These are phyloP conservation scores for Dusona sp. DNA, from an alignment of 2,888 invertebrate genomes.

Conservation along the genomic window DNA sequence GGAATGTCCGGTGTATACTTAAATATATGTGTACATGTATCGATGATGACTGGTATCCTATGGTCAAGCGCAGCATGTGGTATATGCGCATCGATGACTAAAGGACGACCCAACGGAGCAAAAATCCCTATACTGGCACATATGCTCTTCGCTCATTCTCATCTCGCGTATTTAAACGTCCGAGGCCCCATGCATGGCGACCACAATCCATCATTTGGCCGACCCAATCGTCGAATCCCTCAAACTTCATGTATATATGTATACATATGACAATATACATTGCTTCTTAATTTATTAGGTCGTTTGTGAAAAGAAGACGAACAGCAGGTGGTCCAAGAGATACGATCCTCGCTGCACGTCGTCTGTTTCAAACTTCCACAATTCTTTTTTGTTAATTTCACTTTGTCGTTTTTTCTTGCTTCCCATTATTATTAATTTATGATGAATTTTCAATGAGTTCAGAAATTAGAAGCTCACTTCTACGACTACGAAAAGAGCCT, in stretches of 20 bases:
- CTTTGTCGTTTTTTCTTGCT: background rate
- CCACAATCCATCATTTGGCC: conserved; percentile 66
- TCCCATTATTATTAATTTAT: background rate
- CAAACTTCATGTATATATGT: background rate
- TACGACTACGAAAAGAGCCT: background rate
- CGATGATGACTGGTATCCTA: conserved; percentile 40
- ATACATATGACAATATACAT: background rate
- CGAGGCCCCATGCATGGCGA: conserved; percentile 67
- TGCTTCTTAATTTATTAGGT: conserved; percentile 47
- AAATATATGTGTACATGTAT: conserved; percentile 24
- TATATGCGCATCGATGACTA: conserved; percentile 47
- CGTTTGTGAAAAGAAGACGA: conserved; percentile 39
- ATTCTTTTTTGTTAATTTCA: background rate
- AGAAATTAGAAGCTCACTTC: background rate
- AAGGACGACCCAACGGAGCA: conserved; percentile 31
- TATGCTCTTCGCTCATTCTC: conserved; percentile 54
- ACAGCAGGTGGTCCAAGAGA: conserved; percentile 53
- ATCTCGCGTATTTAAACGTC: conserved; percentile 56
- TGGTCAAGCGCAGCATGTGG: conserved; percentile 68
- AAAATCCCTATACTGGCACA: conserved; percentile 61
- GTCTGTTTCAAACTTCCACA: conserved; percentile 26
- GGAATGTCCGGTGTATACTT: background rate
- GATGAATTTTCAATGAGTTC: conserved; percentile 15
- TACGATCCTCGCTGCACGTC: conserved; percentile 52
- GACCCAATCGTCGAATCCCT: conserved; percentile 49